Conservation (phyloP, 2,888 invertebrate genomes). For the Drosophila demipolita region DNA sequence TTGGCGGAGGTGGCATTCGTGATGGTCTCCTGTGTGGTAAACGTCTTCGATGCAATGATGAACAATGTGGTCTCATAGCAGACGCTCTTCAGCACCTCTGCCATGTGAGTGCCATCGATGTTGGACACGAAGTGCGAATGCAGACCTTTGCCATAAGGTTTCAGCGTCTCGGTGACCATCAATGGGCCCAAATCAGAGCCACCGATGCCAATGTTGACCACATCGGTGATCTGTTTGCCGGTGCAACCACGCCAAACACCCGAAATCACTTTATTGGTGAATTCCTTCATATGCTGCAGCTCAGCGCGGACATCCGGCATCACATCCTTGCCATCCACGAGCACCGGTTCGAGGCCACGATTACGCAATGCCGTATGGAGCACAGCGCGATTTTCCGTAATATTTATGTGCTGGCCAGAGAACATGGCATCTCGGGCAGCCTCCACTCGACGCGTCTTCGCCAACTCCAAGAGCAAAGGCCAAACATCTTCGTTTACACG, state of each 20-base stretch:
- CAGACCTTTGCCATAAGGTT: slow-evolving; percentile 94
- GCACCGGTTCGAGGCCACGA: slow-evolving; percentile 88
- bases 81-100: slow-evolving; percentile 95
- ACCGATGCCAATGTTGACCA: slow-evolving; percentile 99
- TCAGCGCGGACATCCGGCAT: slow-evolving; percentile 97
- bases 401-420: slow-evolving; percentile 97
- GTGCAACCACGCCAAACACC: slow-evolving; percentile 93
- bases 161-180: slow-evolving; percentile 99
- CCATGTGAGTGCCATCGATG: slow-evolving; percentile 99
- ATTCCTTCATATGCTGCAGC: slow-evolving; percentile 97
- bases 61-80: slow-evolving; percentile 97
- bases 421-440: slow-evolving; percentile 96
- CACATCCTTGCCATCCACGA: slow-evolving; percentile 95
- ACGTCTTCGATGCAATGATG: slow-evolving; percentile 99
- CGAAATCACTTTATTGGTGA: slow-evolving; percentile 91
- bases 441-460: slow-evolving; percentile 92
- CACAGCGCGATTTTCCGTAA: slow-evolving; percentile 98
- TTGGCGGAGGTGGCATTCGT: slow-evolving; percentile 99
- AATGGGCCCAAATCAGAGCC: slow-evolving; percentile 99
- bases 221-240: slow-evolving; percentile 97
- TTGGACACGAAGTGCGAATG: slow-evolving; percentile 98
- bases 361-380: slow-evolving; percentile 97
- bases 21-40: slow-evolving; percentile 99
- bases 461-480: slow-evolving; percentile 91
- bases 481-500: slow-evolving; percentile 92